A percentile compares a stretch with the other conserved stretches of the same genome.
Evolutionary conservation across 2,888 invertebrate genomes (phyloP).

Genomic region (Slavum lentiscoides): DNA sequence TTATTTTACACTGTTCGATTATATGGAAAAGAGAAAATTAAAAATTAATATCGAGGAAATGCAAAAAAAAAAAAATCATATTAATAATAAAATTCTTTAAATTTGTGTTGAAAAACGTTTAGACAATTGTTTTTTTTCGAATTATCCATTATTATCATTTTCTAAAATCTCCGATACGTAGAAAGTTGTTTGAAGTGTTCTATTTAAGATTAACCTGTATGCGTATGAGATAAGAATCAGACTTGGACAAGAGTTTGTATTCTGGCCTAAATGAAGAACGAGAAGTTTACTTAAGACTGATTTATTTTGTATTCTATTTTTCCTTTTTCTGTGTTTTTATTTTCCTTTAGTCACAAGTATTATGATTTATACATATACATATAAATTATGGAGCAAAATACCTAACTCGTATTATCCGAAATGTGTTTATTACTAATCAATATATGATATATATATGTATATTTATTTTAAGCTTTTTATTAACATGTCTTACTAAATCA

Average conservation of each 20-base stretch:
- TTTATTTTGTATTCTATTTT: conserved; percentile 41
- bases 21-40: not conserved
- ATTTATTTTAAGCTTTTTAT: conserved; percentile 5
- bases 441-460: not conserved
- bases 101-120: not conserved
- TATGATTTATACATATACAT: not conserved
- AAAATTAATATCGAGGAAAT: not conserved
- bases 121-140: no score
- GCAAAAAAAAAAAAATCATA: not conserved
- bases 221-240: not conserved
- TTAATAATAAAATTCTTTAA: no score
- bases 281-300: conserved; percentile 51
- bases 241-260: conserved; percentile 3
- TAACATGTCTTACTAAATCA: not conserved
- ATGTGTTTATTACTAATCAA: conserved; percentile 38
- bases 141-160: not conserved
- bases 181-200: not conserved
- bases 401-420: conserved; percentile 20
- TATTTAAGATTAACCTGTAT: not conserved
- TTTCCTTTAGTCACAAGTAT: conserved; percentile 12
- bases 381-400: conserved; percentile 14
- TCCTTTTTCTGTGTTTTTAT: no score
- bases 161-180: not conserved
- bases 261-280: not conserved
- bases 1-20: not conserved